Evolutionary conservation across 2,797 vertebrate species (phyloP).

Genomic region (Xiphophorus birchmanni): DNA sequence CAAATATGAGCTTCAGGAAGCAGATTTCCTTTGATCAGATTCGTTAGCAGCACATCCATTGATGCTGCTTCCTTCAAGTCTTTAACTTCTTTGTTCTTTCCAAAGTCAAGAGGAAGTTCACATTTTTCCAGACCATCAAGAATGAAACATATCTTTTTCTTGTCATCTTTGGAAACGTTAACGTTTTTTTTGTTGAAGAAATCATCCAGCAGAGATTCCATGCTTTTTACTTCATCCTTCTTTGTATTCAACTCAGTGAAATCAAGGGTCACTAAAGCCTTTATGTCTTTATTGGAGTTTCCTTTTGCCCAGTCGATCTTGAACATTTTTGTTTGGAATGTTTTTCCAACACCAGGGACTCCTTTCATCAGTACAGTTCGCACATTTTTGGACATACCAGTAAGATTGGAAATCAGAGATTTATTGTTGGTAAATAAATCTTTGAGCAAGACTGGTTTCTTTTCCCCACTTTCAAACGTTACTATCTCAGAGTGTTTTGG

Average conservation of each 20-base stretch:
- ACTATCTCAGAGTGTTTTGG: no score
- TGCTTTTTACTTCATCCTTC: neutral
- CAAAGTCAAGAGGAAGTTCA: constrained; percentile 55
- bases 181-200: neutral
- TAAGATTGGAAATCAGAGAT: no score
- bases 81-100: neutral
- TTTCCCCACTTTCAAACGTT: no score
- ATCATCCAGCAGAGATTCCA: constrained; percentile 38
- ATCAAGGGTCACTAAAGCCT: constrained; percentile 37
- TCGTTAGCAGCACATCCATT: neutral
- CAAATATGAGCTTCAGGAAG: constrained; percentile 41
- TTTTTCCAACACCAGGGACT: constrained; percentile 59
- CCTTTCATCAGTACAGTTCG: constrained; percentile 55
- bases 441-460: no score
- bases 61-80: constrained; percentile 13
- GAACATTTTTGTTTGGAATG: constrained; percentile 39
- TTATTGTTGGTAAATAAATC: no score
- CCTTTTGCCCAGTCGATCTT: constrained; percentile 28
- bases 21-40: constrained; percentile 36
- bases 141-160: constrained; percentile 42
- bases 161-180: no score
- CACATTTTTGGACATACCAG: neutral
- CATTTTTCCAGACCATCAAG: constrained; percentile 70
- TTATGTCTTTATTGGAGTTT: neutral
- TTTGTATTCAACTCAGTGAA: constrained; percentile 53